Base-by-base conservation (phyloP, 2,113 vertebrate genomes). In the Bambusicola thoracicus region DNA sequence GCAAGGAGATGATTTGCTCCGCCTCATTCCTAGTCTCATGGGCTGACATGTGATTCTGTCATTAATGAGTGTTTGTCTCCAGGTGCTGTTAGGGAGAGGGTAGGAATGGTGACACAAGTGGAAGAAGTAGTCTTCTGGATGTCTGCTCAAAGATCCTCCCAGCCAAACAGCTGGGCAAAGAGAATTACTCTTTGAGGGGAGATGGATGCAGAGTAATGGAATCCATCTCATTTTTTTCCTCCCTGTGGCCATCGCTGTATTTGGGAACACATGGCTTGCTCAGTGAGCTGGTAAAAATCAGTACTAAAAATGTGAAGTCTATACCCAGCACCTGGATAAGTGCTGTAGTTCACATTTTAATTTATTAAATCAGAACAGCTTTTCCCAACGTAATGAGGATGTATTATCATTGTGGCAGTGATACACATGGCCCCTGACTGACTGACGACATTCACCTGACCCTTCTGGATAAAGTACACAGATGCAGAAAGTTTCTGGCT, bases 371-470 rank as follows among this genome's bases (percentile, higher is more conserved):
- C 29, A 80, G 73, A 69, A 3, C 43, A 62, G 29, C 16, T 69
- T 70, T 81, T 43, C 24, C 30, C 12, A 61, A 15, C 24, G 13
- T 69, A 44, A 78, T 61, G 38, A 63, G 51, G 21, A 65, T 2
- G 2, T 66, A 32, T 63, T 66, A 34, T 46, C 40, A 34, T 6
- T 0, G 0, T 62, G n/a, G 21, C 40, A 82, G 58, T 27, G 36
- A 40, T 18, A 17, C 0, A 0, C 21, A 8, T 21, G 20, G 43
- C 43, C 25, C 48, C 81, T 84, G 62, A 56, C 49, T 67, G 63
- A 53, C 38, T 36, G 72, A 44, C 59, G 56, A 24, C 2, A 2
- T 48, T 92, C 36, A 51, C 34, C 48, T 87, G 34, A 61, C 14
- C 36, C 40, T 40, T 46, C 44, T 62, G 41, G 62, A 38, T 81